These are phyloP conservation scores for Campylomormyrus numenius DNA, from an alignment of 2,113 vertebrate genomes.

Conservation along the genomic window DNA sequence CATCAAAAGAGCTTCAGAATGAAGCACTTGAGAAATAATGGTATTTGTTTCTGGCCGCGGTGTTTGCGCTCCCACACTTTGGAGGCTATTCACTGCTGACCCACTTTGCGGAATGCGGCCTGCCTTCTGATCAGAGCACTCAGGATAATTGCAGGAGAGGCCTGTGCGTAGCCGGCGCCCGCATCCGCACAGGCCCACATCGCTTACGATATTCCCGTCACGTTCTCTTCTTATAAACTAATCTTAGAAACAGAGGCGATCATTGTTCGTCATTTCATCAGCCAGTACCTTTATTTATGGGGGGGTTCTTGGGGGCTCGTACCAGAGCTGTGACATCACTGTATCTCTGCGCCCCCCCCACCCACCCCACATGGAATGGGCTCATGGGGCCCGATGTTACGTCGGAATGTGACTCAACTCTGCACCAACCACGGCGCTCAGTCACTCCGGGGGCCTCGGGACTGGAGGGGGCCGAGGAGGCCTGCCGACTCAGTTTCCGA, in stretches of 20 bases:
- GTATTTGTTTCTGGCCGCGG: neutral
- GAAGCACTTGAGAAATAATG: neutral
- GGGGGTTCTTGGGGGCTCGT: neutral
- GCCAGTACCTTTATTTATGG: neutral
- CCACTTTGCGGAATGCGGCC: neutral
- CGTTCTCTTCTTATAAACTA: neutral
- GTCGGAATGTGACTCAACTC: neutral
- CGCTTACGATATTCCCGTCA: neutral
- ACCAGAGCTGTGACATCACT: neutral
- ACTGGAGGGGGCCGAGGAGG: neutral
- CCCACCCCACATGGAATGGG: neutral
- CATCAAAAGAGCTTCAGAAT: neutral
- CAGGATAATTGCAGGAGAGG: neutral
- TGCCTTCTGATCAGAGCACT: constrained; percentile 3
- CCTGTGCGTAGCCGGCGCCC: neutral
- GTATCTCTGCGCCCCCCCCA: neutral
- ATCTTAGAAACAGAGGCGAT: neutral
- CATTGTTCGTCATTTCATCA: neutral
- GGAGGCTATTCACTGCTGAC: neutral
- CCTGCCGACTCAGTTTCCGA: neutral
- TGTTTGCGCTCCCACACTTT: neutral
- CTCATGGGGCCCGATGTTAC: neutral
- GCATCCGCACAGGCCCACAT: neutral
- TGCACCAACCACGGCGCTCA: neutral
- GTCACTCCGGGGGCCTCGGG: neutral